Percentiles rank a stretch among this genome's conserved stretches.
Evolutionary conservation across 2,888 invertebrate genomes (phyloP).

Genomic region (Tipula confusa): DNA sequence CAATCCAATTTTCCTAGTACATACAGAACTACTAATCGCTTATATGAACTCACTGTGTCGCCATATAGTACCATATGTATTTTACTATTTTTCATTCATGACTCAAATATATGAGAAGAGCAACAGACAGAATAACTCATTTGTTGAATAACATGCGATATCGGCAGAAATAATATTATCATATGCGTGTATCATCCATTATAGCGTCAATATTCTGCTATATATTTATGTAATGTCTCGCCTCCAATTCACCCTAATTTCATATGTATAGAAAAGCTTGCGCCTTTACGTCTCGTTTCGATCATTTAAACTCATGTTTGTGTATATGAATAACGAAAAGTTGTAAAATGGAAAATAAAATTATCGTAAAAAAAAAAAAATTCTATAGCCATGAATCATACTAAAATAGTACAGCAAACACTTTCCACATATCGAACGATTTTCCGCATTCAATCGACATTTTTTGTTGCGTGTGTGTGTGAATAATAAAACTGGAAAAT

Average conservation of each 20-base stretch:
- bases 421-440: not conserved
- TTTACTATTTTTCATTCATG: too few species aligned
- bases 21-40: too few species aligned
- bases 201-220: not conserved
- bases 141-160: not conserved
- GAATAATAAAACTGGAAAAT: not conserved
- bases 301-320: not conserved
- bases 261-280: not conserved
- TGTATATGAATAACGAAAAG: not conserved
- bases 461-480: too few species aligned
- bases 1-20: too few species aligned
- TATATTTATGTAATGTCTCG: not conserved
- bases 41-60: too few species aligned
- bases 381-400: not conserved
- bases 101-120: not conserved
- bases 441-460: not conserved
- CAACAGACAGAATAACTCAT: not conserved
- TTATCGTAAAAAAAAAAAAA: not conserved
- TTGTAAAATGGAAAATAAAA: not conserved
- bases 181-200: not conserved
- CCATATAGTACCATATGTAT: too few species aligned
- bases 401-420: not conserved
- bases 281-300: not conserved
- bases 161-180: not conserved
- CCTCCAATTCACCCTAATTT: not conserved